These are phyloP conservation scores for Dugesia japonica DNA, from an alignment of 2,888 invertebrate species.

Conservation along the genomic window DNA sequence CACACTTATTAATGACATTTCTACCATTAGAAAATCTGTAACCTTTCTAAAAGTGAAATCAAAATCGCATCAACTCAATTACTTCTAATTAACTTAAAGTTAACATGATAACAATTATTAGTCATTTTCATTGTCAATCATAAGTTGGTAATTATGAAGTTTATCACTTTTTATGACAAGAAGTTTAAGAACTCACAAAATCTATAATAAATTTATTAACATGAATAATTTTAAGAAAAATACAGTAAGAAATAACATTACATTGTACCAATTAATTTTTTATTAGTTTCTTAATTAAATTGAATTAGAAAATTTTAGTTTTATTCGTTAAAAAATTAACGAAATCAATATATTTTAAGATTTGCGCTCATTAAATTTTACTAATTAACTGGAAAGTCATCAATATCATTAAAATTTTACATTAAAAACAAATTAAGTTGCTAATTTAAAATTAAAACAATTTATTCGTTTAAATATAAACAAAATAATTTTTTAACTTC, in stretches of 20 bases:
- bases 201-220: background rate
- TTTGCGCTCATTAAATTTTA: no score
- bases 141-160: background rate
- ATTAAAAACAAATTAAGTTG: background rate
- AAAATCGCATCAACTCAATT: conserved; percentile 9
- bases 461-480: background rate
- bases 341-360: background rate
- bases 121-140: background rate
- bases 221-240: background rate
- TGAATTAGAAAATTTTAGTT: background rate
- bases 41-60: background rate
- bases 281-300: background rate
- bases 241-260: no score
- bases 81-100: background rate
- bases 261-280: background rate
- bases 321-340: background rate
- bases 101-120: background rate
- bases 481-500: background rate
- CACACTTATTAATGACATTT: conserved; percentile 16
- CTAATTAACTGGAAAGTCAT: background rate
- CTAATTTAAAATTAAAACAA: background rate
- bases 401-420: background rate
- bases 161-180: background rate
- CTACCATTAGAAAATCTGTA: conserved; percentile 1
- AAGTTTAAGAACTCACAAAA: background rate